These are phyloP conservation scores for Nomia melanderi DNA, from an alignment of 1,140 invertebrate species.

Conservation along the genomic window DNA sequence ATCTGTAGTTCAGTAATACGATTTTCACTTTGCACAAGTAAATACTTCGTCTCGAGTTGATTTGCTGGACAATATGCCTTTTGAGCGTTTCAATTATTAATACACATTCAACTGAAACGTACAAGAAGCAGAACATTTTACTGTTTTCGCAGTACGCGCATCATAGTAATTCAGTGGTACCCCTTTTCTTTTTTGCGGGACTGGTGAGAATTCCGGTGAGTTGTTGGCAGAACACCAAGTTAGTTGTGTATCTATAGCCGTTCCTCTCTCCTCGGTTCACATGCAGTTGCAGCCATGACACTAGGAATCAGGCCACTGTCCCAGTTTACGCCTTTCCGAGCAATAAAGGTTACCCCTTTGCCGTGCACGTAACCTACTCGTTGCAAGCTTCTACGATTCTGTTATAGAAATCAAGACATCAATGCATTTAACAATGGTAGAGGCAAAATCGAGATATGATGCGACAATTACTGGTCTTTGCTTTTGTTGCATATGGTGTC, in stretches of 20 bases:
- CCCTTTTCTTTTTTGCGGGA: not conserved
- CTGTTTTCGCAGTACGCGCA: constrained; percentile 22
- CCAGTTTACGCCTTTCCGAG: constrained; percentile 74
- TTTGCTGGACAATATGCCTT: too few relatives aligned
- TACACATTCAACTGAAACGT: too few relatives aligned
- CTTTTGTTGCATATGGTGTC: not conserved
- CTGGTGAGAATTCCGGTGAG: constrained; percentile 15
- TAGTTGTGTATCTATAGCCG: constrained; percentile 52
- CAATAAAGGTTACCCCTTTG: constrained; percentile 70
- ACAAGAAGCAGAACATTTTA: constrained; percentile 18
- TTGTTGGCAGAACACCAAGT: constrained; percentile 63
- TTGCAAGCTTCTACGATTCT: constrained; percentile 38
- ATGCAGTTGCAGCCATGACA: constrained; percentile 75
- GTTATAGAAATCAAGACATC: constrained; percentile 18
- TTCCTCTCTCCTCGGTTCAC: constrained; percentile 61
- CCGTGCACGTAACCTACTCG: constrained; percentile 54
- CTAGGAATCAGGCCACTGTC: constrained; percentile 76
- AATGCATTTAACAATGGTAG: not conserved
- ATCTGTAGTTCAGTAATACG: too few relatives aligned
- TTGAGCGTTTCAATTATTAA: too few relatives aligned
- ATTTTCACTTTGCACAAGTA: too few relatives aligned
- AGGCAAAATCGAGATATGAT: not conserved
- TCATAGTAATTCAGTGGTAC: constrained; percentile 16
- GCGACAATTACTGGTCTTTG: not conserved
- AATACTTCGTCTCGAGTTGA: too few relatives aligned